Evolutionary conservation across 2,888 invertebrate species (phyloP).

Genomic region (Oscheius sp.): DNA sequence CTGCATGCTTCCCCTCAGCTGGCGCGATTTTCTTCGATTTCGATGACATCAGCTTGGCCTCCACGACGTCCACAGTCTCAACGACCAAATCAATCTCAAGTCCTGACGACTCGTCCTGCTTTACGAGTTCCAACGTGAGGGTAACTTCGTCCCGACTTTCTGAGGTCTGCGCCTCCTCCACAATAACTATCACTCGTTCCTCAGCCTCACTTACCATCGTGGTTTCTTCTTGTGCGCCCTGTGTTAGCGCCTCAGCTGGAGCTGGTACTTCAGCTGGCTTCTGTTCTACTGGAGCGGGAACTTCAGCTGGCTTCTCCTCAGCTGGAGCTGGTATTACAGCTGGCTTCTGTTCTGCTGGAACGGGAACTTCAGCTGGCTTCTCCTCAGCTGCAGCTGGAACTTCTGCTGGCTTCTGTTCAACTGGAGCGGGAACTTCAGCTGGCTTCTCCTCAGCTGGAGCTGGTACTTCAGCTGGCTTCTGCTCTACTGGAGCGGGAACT

Average conservation of each 20-base stretch:
- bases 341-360: conserved; percentile 22
- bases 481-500: conserved; percentile 3
- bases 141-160: background rate
- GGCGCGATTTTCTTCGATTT: background rate
- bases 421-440: conserved; percentile 11
- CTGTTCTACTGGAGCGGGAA: conserved; percentile 21
- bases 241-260: background rate
- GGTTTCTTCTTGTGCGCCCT: too few species aligned
- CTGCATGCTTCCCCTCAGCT: background rate
- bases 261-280: conserved; percentile 6
- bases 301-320: conserved; percentile 14
- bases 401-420: conserved; percentile 13
- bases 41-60: background rate
- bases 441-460: conserved; percentile 19
- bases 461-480: conserved; percentile 19
- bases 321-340: conserved; percentile 1
- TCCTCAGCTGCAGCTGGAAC: conserved; percentile 1
- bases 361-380: conserved; percentile 24
- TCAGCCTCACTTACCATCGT: conserved; percentile 16
- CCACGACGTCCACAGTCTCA: background rate
- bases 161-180: background rate
- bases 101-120: conserved; percentile 8
- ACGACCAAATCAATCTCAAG: conserved; percentile 12
- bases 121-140: background rate
- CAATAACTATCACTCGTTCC: background rate